phyloP scores from a whole-genome alignment of 2,797 vertebrate species.

The Nasua narica region DNA sequence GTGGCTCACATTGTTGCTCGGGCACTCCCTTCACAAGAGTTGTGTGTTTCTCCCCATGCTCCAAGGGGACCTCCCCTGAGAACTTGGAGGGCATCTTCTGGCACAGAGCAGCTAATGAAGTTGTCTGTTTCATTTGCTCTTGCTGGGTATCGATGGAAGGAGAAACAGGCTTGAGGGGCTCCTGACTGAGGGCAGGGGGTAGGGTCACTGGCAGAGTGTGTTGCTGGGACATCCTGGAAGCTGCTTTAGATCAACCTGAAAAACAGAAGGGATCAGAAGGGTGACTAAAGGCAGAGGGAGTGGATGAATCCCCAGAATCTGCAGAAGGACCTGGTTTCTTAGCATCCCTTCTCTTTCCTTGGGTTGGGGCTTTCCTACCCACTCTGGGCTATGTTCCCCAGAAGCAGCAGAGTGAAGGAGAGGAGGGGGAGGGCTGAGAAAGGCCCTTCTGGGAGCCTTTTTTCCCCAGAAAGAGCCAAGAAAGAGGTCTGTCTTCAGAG shows the following conservation, averaged over 20 bases:
- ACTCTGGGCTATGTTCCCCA: not conserved
- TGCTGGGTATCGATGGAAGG: not conserved
- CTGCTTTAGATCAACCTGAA: constrained; percentile 11
- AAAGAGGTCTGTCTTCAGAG: not conserved
- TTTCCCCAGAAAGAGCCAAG: not conserved
- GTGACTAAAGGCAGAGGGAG: not conserved
- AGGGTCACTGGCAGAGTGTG: constrained; percentile 42
- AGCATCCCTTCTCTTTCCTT: not conserved
- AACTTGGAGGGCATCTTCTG: not conserved
- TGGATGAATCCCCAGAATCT: not conserved
- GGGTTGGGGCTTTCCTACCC: accelerated
- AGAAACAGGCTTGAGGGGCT: not conserved
- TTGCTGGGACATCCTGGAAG: constrained; percentile 62
- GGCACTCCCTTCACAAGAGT: not conserved
- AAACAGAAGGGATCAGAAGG: not conserved
- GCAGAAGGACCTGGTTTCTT: not conserved
- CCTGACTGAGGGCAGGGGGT: not conserved
- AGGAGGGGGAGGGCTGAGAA: not conserved
- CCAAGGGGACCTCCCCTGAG: not conserved
- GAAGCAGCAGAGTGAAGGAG: not conserved
- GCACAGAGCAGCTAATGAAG: not conserved
- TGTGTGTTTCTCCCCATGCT: not conserved
- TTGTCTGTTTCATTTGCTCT: constrained; percentile 27
- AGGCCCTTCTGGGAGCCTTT: not conserved
- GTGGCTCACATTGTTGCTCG: not conserved